These are phyloP conservation scores for Prosopocoilus inquinatus DNA, from an alignment of 2,888 invertebrate genomes.

Conservation along the genomic window DNA sequence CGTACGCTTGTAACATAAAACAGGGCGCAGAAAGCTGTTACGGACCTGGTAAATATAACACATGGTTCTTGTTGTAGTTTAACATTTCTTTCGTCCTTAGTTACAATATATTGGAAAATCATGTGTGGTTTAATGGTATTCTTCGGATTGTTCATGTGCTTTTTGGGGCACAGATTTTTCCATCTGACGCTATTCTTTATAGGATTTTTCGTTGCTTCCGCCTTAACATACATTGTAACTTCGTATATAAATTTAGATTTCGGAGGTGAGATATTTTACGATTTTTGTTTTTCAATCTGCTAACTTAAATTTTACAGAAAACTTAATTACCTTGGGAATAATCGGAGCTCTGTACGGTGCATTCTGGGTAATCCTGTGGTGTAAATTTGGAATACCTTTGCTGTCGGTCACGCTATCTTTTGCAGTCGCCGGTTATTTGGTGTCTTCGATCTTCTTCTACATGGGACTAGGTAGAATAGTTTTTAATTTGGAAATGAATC, in stretches of 20 bases:
- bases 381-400: slow-evolving; percentile 60
- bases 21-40: slow-evolving; percentile 53
- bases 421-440: slow-evolving; percentile 61
- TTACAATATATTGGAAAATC: slow-evolving; percentile 52
- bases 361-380: slow-evolving; percentile 63
- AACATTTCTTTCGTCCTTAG: slow-evolving; percentile 43
- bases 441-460: slow-evolving; percentile 59
- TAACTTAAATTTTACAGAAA: slow-evolving; percentile 49
- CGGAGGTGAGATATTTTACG: slow-evolving; percentile 20
- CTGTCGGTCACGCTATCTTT: slow-evolving; percentile 60
- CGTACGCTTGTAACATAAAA: slow-evolving; percentile 63
- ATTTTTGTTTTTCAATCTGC: neutral
- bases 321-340: slow-evolving; percentile 39
- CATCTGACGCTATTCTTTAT: slow-evolving; percentile 57
- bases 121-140: slow-evolving; percentile 57
- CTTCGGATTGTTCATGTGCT: slow-evolving; percentile 61
- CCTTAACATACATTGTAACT: slow-evolving; percentile 13
- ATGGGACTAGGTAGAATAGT: slow-evolving; percentile 58
- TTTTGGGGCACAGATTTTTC: slow-evolving; percentile 65
- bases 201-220: slow-evolving; percentile 56
- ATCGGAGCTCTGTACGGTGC: slow-evolving; percentile 58
- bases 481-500: neutral
- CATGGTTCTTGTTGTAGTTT: slow-evolving; percentile 3
- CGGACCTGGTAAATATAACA: slow-evolving; percentile 53
- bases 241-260: slow-evolving; percentile 18